phyloP scores from a whole-genome alignment of 2,797 vertebrate species.

The Eulemur coronatus region DNA sequence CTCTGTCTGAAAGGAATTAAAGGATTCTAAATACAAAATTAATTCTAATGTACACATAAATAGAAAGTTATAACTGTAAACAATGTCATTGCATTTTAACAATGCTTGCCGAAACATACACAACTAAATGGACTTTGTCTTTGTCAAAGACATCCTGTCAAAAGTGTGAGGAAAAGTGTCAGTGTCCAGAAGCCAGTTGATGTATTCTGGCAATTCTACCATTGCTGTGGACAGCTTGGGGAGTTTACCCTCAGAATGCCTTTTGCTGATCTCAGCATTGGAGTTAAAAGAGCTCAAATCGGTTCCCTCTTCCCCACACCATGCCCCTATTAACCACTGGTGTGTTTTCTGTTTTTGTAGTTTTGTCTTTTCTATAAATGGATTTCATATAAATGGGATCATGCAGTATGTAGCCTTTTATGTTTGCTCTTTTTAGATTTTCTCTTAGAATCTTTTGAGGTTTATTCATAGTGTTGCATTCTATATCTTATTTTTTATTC shows the following conservation, averaged over 20 bases:
- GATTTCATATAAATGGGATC: neutral
- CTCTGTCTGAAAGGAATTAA: neutral
- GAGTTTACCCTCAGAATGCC: neutral
- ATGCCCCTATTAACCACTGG: neutral
- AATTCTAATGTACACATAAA: neutral
- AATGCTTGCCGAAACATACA: neutral
- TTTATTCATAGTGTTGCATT: neutral
- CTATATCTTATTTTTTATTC: neutral
- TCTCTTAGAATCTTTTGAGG: neutral
- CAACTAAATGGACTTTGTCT: neutral
- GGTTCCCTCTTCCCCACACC: neutral
- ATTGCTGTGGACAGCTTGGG: neutral
- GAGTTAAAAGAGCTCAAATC: neutral
- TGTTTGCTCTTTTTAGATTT: neutral
- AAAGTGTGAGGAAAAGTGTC: neutral
- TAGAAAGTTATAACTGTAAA: neutral
- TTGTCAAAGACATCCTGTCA: neutral
- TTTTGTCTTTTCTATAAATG: conserved; percentile 9
- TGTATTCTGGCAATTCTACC: neutral
- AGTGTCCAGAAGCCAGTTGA: neutral
- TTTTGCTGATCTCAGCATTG: neutral
- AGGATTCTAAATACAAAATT: conserved; percentile 4
- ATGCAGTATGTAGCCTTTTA: neutral
- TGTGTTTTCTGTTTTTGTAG: neutral
- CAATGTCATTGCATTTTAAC: neutral